phyloP scores from a whole-genome alignment of 2,888 invertebrate species.

The Apotomis betuletana region DNA sequence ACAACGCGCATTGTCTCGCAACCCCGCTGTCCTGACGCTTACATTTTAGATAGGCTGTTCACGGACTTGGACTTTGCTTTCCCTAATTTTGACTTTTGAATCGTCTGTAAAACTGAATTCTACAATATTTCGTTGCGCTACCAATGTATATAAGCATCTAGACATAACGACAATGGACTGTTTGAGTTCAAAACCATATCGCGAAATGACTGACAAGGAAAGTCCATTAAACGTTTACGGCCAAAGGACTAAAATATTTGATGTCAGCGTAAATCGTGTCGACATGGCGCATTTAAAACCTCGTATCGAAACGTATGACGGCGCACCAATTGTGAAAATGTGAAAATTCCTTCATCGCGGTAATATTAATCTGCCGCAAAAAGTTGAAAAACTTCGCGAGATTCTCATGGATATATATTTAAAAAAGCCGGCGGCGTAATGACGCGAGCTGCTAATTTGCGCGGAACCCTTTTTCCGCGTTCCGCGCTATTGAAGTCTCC shows the following conservation, averaged over 20 bases:
- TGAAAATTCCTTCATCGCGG: conserved; percentile 11
- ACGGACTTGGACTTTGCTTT: not conserved
- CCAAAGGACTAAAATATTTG: not conserved
- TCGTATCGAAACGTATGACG: not conserved
- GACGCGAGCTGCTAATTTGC: conserved; percentile 40
- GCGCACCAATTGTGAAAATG: not conserved
- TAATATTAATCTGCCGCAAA: conserved; percentile 20
- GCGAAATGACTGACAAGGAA: no score
- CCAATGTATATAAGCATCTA: no score
- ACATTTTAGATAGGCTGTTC: conserved; percentile 28
- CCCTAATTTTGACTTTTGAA: not conserved
- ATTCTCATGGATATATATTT: conserved; percentile 27
- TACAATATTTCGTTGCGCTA: no score
- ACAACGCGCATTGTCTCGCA: conserved; percentile 9
- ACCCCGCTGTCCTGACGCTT: conserved; percentile 18
- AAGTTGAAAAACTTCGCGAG: conserved; percentile 26
- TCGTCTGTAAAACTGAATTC: no score
- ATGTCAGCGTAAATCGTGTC: no score
- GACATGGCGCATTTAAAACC: not conserved
- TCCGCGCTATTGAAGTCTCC: conserved; percentile 40
- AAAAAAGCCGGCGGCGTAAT: conserved; percentile 34
- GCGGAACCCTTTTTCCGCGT: conserved; percentile 34
- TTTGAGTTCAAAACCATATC: no score
- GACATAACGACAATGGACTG: no score
- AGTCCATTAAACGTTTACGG: no score